These are phyloP conservation scores for Ceratitis capitata DNA, from an alignment of 1,140 invertebrate genomes.

Conservation along the genomic window DNA sequence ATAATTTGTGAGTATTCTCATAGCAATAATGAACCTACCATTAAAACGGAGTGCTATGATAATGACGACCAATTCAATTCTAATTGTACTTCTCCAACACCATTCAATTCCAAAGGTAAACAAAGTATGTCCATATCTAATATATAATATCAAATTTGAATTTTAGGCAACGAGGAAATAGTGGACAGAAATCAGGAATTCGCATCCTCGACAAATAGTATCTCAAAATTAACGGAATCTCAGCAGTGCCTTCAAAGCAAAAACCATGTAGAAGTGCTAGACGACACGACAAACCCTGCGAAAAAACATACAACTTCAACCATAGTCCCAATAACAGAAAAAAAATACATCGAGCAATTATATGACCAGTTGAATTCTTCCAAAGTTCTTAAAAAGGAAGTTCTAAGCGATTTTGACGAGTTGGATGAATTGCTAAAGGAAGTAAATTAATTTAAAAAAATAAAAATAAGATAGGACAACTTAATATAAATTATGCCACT, in stretches of 20 bases:
- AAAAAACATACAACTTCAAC: not conserved
- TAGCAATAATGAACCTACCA: not conserved
- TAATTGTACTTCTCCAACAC: not conserved
- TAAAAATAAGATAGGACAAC: too few relatives aligned
- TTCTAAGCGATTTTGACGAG: not conserved
- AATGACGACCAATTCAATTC: not conserved
- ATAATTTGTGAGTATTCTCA: not conserved
- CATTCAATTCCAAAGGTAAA: not conserved
- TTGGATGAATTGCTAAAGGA: not conserved
- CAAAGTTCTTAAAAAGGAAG: not conserved
- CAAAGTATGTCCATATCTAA: not conserved
- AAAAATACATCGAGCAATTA: slow-evolving; percentile 19
- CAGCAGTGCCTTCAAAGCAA: too few relatives aligned
- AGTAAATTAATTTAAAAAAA: not conserved
- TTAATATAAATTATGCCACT: too few relatives aligned
- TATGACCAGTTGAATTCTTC: slow-evolving; percentile 6
- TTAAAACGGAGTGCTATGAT: not conserved
- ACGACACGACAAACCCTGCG: not conserved
- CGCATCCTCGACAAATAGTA: not conserved
- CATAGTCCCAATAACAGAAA: not conserved
- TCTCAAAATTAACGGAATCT: not conserved
- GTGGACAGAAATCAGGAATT: not conserved
- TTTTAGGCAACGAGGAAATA: not conserved
- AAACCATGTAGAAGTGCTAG: not conserved
- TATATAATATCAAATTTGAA: not conserved